Conservation (phyloP, 1,140 invertebrate genomes). For the Ericerus pela region DNA sequence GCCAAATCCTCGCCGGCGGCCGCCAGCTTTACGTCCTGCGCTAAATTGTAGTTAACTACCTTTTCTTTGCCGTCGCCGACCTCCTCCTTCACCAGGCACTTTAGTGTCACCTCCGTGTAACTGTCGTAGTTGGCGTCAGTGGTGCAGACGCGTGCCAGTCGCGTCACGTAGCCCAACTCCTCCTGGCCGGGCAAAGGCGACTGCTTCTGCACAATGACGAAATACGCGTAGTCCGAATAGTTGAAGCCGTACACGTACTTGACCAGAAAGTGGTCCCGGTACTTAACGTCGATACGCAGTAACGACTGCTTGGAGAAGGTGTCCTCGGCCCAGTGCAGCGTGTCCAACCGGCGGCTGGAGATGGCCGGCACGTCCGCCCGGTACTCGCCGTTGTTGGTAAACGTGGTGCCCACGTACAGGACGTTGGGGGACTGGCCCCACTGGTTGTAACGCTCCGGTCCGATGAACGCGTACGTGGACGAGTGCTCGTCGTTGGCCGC, state of each 20-base stretch:
- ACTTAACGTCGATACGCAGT: conserved; percentile 83
- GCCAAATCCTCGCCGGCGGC: conserved; percentile 66
- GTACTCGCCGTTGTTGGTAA: conserved; percentile 80
- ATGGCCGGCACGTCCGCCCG: conserved; percentile 89
- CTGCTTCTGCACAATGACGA: conserved; percentile 85
- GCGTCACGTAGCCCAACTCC: conserved; percentile 74
- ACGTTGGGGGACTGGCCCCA: conserved; percentile 64
- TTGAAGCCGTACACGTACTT: conserved; percentile 93
- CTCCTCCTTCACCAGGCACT: conserved; percentile 55
- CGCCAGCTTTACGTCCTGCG: conserved; percentile 78
- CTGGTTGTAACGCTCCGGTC: conserved; percentile 64
- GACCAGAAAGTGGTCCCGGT: conserved; percentile 85
- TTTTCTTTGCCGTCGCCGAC: conserved; percentile 30
- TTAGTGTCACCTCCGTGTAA: conserved; percentile 86
- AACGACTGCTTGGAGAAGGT: conserved; percentile 75
- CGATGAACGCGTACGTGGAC: conserved; percentile 87
- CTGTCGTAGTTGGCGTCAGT: conserved; percentile 86
- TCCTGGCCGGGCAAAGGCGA: conserved; percentile 74
- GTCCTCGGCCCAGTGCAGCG: conserved; percentile 60
- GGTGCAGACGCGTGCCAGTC: conserved; percentile 80
- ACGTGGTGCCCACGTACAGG: conserved; percentile 86
- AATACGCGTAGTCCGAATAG: conserved; percentile 85
- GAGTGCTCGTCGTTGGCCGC: conserved; percentile 82
- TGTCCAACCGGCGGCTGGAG: conserved; percentile 64
- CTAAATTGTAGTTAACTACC: conserved; percentile 61